Evolutionary conservation across 2,888 invertebrate genomes (phyloP).

Genomic region (Hyppa rectilinea): DNA sequence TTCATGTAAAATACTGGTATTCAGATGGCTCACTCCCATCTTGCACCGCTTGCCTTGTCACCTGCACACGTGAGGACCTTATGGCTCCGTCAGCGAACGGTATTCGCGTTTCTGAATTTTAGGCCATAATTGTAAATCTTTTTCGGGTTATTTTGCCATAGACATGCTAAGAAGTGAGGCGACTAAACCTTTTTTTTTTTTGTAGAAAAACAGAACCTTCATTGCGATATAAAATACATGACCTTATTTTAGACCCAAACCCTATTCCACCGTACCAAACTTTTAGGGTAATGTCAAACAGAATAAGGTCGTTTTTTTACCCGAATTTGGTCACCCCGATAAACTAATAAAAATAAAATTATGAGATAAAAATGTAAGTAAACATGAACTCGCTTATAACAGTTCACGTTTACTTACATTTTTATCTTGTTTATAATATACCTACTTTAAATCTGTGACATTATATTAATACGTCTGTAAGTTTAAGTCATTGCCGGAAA

Average conservation of each 20-base stretch:
- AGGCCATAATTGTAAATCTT: too few relatives aligned
- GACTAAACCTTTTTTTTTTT: background rate
- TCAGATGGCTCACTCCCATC: too few relatives aligned
- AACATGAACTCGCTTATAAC: slow-evolving; percentile 1
- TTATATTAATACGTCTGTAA: slow-evolving; percentile 13
- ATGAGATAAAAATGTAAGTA: slow-evolving; percentile 12
- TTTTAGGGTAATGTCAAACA: slow-evolving; percentile 30
- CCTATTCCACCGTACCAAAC: slow-evolving; percentile 26
- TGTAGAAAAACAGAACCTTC: background rate
- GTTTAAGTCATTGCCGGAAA: background rate
- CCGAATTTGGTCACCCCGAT: slow-evolving; percentile 6
- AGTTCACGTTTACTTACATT: slow-evolving; percentile 43
- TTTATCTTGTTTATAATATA: slow-evolving; percentile 26
- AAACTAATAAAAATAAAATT: slow-evolving; percentile 4
- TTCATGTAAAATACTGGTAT: too few relatives aligned
- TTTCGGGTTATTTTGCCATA: too few relatives aligned
- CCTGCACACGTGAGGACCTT: too few relatives aligned
- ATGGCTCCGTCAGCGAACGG: too few relatives aligned
- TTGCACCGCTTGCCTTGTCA: too few relatives aligned
- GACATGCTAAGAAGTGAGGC: too few relatives aligned
- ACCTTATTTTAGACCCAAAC: slow-evolving; percentile 17
- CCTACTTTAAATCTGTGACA: slow-evolving; percentile 30
- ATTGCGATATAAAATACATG: slow-evolving; percentile 22
- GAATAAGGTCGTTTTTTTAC: slow-evolving; percentile 26
- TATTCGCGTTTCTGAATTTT: too few relatives aligned